These are phyloP conservation scores for Cyprinella venusta DNA, from an alignment of 2,797 vertebrate genomes.

Conservation along the genomic window DNA sequence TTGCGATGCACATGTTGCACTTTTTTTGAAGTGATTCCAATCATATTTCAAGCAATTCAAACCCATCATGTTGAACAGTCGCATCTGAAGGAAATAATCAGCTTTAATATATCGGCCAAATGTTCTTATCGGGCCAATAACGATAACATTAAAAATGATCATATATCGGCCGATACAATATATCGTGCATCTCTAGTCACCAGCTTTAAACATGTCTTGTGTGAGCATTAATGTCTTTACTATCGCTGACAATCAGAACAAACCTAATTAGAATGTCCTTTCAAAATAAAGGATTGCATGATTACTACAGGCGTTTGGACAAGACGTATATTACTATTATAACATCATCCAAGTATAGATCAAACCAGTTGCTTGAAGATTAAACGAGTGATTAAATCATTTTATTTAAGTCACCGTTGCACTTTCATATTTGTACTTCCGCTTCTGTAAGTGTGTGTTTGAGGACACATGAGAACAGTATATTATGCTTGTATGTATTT, in stretches of 20 bases:
- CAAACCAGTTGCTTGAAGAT: conserved; percentile 9
- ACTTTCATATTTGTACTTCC: not conserved
- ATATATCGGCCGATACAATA: too few relatives aligned
- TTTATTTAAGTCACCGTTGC: not conserved
- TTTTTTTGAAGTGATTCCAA: too few relatives aligned
- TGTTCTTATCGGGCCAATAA: too few relatives aligned
- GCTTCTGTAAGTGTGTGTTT: conserved; percentile 10
- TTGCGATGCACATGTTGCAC: too few relatives aligned
- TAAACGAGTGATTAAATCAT: not conserved
- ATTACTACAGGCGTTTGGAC: conserved; percentile 51
- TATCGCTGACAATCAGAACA: conserved; percentile 22
- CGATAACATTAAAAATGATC: too few relatives aligned
- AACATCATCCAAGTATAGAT: conserved; percentile 8
- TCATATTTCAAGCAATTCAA: too few relatives aligned
- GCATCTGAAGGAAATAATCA: too few relatives aligned
- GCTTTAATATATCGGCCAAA: too few relatives aligned
- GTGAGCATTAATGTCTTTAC: conserved; percentile 66
- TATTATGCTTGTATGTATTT: conserved; percentile 53
- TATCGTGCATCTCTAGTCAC: conserved; percentile 21
- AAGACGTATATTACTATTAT: conserved; percentile 22
- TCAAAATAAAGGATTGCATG: conserved; percentile 67
- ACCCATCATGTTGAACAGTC: too few relatives aligned
- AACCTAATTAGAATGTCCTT: conserved; percentile 65
- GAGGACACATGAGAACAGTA: not conserved
- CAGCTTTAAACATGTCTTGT: conserved; percentile 61